These are phyloP conservation scores for Sisor rabdophorus DNA, from an alignment of 2,113 vertebrate genomes.

Conservation along the genomic window DNA sequence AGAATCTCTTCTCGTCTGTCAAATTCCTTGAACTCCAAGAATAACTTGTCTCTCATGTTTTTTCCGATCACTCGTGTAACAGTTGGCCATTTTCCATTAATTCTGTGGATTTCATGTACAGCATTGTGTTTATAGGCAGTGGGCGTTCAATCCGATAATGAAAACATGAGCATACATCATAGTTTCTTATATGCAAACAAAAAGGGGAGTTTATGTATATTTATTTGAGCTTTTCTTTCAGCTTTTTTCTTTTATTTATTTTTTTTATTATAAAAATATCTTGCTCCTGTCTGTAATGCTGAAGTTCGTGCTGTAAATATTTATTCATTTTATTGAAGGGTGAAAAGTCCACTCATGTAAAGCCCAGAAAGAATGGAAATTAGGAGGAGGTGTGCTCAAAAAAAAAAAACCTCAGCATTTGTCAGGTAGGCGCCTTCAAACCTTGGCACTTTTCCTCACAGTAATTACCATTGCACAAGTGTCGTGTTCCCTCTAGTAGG, in stretches of 20 bases:
- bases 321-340: constrained; percentile 26
- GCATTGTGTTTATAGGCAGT: constrained; percentile 53
- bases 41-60: constrained; percentile 44
- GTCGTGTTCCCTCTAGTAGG: background rate
- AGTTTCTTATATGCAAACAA: constrained; percentile 60
- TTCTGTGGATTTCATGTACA: constrained; percentile 64
- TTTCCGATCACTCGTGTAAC: constrained; percentile 50
- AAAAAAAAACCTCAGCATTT: background rate
- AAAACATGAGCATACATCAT: constrained; percentile 51
- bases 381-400: constrained; percentile 17
- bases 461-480: background rate
- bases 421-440: background rate
- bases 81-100: constrained; percentile 42
- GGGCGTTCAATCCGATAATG: constrained; percentile 44
- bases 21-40: constrained; percentile 46
- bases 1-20: constrained; percentile 34
- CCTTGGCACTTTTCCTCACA: background rate
- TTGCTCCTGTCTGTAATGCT: constrained; percentile 49
- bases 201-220: constrained; percentile 44
- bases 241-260: constrained; percentile 62
- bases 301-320: constrained; percentile 45
- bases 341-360: constrained; percentile 28
- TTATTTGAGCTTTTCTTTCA: constrained; percentile 51
- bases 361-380: constrained; percentile 27
- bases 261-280: constrained; percentile 56